A percentile compares a stretch with the other conserved stretches of the same genome.
Conservation (phyloP, 1,140 invertebrate genomes). For the Chrysomallon squamiferum region DNA sequence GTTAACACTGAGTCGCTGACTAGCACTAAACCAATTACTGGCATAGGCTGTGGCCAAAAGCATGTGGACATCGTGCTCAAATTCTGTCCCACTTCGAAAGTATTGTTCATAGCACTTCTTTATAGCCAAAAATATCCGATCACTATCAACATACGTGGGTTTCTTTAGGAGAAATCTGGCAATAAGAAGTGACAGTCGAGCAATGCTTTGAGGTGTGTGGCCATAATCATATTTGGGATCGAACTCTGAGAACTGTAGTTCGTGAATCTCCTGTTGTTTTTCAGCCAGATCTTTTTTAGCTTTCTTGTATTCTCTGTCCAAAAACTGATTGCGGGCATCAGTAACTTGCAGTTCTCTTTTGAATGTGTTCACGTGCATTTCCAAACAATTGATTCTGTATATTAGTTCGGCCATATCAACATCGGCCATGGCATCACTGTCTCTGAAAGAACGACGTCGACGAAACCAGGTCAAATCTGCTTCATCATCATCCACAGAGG, state of each 20-base stretch:
- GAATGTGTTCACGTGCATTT: constrained; percentile 42
- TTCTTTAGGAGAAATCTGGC: constrained; percentile 45
- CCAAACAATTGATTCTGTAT: constrained; percentile 36
- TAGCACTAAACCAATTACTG: constrained; percentile 53
- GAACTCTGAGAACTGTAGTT: constrained; percentile 40
- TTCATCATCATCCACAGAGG: constrained; percentile 30
- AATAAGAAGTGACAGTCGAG: constrained; percentile 49
- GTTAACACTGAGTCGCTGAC: constrained; percentile 37
- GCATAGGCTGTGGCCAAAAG: constrained; percentile 55
- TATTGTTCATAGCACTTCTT: constrained; percentile 48
- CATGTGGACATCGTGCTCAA: constrained; percentile 56
- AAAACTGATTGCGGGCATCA: constrained; percentile 39
- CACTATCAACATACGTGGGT: constrained; percentile 46
- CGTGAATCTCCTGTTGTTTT: constrained; percentile 38
- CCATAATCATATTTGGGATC: constrained; percentile 51
- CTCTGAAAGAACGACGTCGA: constrained; percentile 1
- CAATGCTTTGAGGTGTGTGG: constrained; percentile 45
- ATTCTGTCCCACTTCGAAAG: constrained; percentile 30
- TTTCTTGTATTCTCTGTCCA: constrained; percentile 43
- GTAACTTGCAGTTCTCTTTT: constrained; percentile 45
- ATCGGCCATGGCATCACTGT: constrained; percentile 5
- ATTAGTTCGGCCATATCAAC: constrained; percentile 34
- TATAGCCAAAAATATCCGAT: constrained; percentile 42
- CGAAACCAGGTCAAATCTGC: constrained; percentile 4
- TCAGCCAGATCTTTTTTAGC: constrained; percentile 35